Base-by-base conservation (phyloP, 2,113 vertebrate species). In the Callaeas wilsoni region DNA sequence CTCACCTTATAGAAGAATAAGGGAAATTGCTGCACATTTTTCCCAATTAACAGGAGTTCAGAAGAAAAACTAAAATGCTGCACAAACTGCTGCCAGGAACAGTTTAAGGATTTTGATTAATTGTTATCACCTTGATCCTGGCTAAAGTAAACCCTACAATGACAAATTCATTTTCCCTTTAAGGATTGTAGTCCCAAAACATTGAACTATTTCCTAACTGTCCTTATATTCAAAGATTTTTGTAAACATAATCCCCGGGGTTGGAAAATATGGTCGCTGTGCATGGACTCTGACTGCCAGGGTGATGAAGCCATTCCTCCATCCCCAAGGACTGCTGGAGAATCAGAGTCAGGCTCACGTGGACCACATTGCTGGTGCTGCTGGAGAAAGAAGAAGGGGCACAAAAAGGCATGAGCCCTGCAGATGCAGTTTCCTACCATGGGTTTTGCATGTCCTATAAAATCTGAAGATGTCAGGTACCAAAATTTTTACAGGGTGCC, bases 281-380 rank as follows among this genome's bases (percentile, higher is more conserved):
- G 68, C 37, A 16, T 35, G 42, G 55, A 19, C 49, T 67, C 44
- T 76, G 49, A 2, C 12, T 64, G 39, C 16, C 3, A 7, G 42
- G 35, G 32, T 76, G 73, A 41, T 57, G 52, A 35, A 71, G 62
- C 32, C 37, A 0, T 71, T 76, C 53, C 44, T 77, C 35, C 41
- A 16, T 53, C 63, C 67, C 35, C 39, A 32, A 47, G 46, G 49
- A 14, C 83, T 33, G 62, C 17, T 62, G 30, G 25, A 76, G 10
- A 55, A n/a, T 14, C 14, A 4, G 8, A 53, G 21, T 55, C 52
- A 49, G 73, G 22, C 55, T 75, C 1, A 0, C 16, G 0, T 12
- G 41, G n/a, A 52, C 27, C 47, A 25, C 39, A 4, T 16, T 68
- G 49, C 63, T 84, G 50, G 9, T 80, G 47, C 53, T 85, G n/a